Base-by-base conservation (phyloP, 1,140 invertebrate species). In the Penaeus indicus region DNA sequence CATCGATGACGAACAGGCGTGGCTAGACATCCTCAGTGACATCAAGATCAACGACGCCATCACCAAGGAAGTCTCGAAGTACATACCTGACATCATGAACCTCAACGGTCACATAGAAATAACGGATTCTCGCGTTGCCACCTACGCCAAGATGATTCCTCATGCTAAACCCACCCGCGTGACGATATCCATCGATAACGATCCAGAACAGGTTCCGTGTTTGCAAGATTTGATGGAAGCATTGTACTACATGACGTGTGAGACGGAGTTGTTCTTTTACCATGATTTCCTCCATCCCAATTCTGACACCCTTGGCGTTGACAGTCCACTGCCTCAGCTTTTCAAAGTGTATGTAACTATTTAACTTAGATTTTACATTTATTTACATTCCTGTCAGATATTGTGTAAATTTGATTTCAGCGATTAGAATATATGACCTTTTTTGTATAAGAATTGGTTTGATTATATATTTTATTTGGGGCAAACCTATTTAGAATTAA, bases 1-100 rank as follows among this genome's bases (percentile, higher is more conserved):
- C 16, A 62, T 86, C 21, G 64, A 22, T 18, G 61, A 86, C 27
- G 64, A 54, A 8, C 22, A 63, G 16, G 32, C 78, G 22, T 86
- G 84, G 84, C 61, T 86, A 13, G 84, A 86, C 62, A 16, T 86
- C 42, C 21, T 86, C 11, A n/a, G 27, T 16, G 60, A 78, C 38
- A 62, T 78, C 7, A 78, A 79, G n/a, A 64, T 60, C 47, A 25
- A 78, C 38, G 11, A 54, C 21, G 64, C n/a, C 8, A 47, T 86
- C 18, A 64, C 25, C 21, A 62, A 78, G 3, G 22, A 32, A 54
- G 62, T 86, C 3, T 54, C 54, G 1, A 25, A 86, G 11, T 21
- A 62, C 13, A 42, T 86, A 47, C 84, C 84, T n/a, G 32, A 79
- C 16, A 61, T 86, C 11, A 62, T 63, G 10, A 54, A 54, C 54